phyloP scores from a whole-genome alignment of 2,888 invertebrate species.

The Eupithecia tripunctaria region DNA sequence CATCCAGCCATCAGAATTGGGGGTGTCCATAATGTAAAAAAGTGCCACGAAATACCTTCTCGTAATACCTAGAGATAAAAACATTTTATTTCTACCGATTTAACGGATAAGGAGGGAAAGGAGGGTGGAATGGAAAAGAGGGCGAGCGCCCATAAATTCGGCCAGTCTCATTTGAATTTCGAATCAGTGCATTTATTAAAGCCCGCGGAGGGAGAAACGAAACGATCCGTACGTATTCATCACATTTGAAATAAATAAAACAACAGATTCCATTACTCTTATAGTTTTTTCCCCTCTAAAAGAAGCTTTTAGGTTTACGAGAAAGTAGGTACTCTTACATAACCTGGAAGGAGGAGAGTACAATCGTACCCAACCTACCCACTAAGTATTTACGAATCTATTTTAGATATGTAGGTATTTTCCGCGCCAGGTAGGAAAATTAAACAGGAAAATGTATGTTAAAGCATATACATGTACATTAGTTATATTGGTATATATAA shows the following conservation, averaged over 20 bases:
- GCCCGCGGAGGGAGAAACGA: conserved; percentile 45
- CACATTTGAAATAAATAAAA: conserved; percentile 48
- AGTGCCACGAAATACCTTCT: neutral
- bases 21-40: neutral
- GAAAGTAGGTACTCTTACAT: conserved; percentile 16
- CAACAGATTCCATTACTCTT: conserved; percentile 36
- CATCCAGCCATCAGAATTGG: no score
- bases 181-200: conserved; percentile 77
- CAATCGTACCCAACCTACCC: neutral
- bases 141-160: conserved; percentile 74
- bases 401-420: neutral
- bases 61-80: neutral
- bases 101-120: conserved; percentile 51
- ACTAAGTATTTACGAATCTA: neutral
- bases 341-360: neutral
- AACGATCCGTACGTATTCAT: conserved; percentile 42
- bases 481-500: no score
- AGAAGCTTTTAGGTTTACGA: conserved; percentile 16
- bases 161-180: conserved; percentile 80
- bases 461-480: no score
- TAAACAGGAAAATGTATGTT: neutral
- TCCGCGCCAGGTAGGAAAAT: neutral
- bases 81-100: conserved; percentile 8
- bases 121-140: conserved; percentile 61
- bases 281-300: conserved; percentile 32